phyloP scores from a whole-genome alignment of 2,888 invertebrate genomes.

The Drosophila algonquin region DNA sequence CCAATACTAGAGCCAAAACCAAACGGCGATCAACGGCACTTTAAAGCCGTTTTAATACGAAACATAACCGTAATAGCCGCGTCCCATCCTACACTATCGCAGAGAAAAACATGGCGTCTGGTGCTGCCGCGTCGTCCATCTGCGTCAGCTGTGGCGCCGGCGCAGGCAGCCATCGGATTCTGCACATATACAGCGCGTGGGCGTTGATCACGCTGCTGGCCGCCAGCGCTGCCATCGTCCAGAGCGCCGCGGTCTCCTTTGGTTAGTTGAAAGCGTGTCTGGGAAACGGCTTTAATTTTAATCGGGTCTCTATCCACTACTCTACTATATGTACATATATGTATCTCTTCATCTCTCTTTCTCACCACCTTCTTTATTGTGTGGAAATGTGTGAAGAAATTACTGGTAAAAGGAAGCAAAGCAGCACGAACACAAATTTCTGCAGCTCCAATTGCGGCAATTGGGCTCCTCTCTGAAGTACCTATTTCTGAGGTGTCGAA shows the following conservation, averaged over 20 bases:
- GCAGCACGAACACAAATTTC: slow-evolving; percentile 6
- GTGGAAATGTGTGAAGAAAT: slow-evolving; percentile 42
- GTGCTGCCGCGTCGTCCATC: slow-evolving; percentile 33
- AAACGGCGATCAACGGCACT: slow-evolving; percentile 54
- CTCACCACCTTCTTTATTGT: slow-evolving; percentile 23
- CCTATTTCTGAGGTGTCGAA: no score
- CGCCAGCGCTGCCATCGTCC: slow-evolving; percentile 72
- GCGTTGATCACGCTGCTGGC: slow-evolving; percentile 72
- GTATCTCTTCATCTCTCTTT: slow-evolving; percentile 4
- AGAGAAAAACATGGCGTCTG: slow-evolving; percentile 55
- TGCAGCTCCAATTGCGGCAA: not conserved
- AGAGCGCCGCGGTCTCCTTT: slow-evolving; percentile 82
- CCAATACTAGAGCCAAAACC: slow-evolving; percentile 50
- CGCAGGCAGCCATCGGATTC: slow-evolving; percentile 54
- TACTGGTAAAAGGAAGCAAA: slow-evolving; percentile 6
- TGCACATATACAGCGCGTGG: slow-evolving; percentile 76
- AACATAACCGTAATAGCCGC: slow-evolving; percentile 28
- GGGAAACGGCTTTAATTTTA: slow-evolving; percentile 30
- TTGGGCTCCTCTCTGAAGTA: not conserved
- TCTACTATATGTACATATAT: no score
- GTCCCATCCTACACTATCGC: slow-evolving; percentile 30
- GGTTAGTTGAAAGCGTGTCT: slow-evolving; percentile 73
- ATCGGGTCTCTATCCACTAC: slow-evolving; percentile 15
- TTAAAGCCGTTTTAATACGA: slow-evolving; percentile 60
- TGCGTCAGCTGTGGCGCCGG: slow-evolving; percentile 42